phyloP scores from a whole-genome alignment of 2,113 vertebrate genomes.

The Lagopus muta region DNA sequence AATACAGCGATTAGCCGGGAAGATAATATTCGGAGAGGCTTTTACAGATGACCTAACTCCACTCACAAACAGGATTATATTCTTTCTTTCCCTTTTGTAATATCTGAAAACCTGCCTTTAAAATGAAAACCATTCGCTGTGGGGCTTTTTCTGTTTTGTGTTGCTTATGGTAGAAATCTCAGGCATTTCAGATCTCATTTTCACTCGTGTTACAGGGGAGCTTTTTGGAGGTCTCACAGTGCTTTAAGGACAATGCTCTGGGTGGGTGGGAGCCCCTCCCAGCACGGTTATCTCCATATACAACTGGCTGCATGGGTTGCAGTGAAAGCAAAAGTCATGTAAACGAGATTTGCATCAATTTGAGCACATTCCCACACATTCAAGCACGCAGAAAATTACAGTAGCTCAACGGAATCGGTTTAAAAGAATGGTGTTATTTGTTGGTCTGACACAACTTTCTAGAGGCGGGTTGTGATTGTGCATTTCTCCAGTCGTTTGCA shows the following conservation, averaged over 20 bases:
- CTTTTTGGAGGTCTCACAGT: background rate
- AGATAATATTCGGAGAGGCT: conserved; percentile 70
- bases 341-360: background rate
- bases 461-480: background rate
- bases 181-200: conserved; percentile 37
- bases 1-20: conserved; percentile 63
- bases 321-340: background rate
- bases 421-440: accelerated
- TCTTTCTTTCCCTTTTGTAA: conserved; percentile 7
- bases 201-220: background rate
- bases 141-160: background rate
- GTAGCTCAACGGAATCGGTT: background rate
- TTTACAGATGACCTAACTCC: conserved; percentile 65
- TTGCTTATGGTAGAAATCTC: background rate
- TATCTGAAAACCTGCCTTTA: background rate
- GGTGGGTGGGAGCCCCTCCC: background rate
- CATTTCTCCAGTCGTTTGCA: background rate
- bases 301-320: background rate
- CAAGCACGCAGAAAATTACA: background rate
- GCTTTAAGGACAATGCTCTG: background rate
- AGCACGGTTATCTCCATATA: background rate
- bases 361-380: background rate
- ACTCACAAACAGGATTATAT: conserved; percentile 34
- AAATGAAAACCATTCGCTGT: conserved; percentile 20
- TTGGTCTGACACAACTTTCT: background rate